Conservation (phyloP, 2,113 vertebrate species). For the Chascanopsetta lugubris region DNA sequence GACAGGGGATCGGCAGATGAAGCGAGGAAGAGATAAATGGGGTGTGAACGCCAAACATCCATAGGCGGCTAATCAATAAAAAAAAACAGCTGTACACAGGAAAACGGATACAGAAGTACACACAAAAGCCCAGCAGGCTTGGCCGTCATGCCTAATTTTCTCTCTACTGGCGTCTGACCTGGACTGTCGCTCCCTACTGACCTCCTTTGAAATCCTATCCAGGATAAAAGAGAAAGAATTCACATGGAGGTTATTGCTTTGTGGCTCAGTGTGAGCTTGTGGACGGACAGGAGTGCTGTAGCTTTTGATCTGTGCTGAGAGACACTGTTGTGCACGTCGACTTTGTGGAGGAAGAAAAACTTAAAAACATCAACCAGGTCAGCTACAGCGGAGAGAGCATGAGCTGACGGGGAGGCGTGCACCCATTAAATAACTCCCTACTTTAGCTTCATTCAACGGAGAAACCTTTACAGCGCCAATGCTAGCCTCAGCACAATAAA, state of each 20-base stretch:
- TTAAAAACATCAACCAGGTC: background rate
- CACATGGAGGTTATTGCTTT: slow-evolving; percentile 8
- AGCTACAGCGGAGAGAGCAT: slow-evolving; percentile 8
- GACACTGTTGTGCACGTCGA: background rate
- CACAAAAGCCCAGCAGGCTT: slow-evolving; percentile 46
- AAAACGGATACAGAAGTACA: slow-evolving; percentile 20
- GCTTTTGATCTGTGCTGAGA: background rate
- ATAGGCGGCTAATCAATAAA: slow-evolving; percentile 23
- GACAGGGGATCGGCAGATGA: slow-evolving; percentile 4
- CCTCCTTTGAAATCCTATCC: slow-evolving; percentile 66
- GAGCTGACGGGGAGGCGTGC: slow-evolving; percentile 22
- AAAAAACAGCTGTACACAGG: slow-evolving; percentile 21
- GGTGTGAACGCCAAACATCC: slow-evolving; percentile 21
- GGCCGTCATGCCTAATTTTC: slow-evolving; percentile 62
- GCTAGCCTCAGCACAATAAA: slow-evolving; percentile 26
- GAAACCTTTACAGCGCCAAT: slow-evolving; percentile 23
- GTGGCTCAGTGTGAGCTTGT: background rate
- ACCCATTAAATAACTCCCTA: slow-evolving; percentile 21
- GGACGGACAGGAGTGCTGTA: slow-evolving; percentile 10
- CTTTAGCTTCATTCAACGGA: slow-evolving; percentile 11
- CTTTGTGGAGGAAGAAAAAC: background rate
- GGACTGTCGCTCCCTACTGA: background rate
- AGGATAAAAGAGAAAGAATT: slow-evolving; percentile 41
- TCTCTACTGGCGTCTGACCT: slow-evolving; percentile 45
- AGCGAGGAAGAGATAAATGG: background rate